Evolutionary conservation across 2,113 vertebrate genomes (phyloP).

Genomic region (Theropithecus gelada): DNA sequence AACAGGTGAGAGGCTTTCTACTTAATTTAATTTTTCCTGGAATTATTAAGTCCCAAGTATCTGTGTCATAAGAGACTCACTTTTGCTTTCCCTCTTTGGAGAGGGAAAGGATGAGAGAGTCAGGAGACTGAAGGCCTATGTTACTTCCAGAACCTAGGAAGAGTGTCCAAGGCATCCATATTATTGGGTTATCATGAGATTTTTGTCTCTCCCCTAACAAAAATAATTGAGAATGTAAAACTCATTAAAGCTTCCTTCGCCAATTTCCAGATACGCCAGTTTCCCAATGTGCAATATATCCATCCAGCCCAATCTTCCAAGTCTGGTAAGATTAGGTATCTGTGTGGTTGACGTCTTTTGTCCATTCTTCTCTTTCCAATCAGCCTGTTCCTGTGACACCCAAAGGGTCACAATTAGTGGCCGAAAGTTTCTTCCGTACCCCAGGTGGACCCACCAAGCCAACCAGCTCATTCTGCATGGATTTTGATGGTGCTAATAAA

Average conservation of each 20-base stretch:
- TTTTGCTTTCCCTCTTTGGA: neutral
- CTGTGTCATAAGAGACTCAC: neutral
- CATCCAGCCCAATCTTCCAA: neutral
- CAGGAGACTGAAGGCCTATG: neutral
- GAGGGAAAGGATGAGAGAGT: neutral
- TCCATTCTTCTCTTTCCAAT: constrained; percentile 37
- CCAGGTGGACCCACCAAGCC: constrained; percentile 84
- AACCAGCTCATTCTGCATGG: constrained; percentile 71
- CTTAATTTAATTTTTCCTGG: neutral
- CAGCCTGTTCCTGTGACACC: constrained; percentile 89
- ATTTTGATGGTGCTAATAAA: constrained; percentile 72
- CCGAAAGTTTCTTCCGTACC: constrained; percentile 92
- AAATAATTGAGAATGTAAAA: neutral
- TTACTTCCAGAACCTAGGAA: neutral
- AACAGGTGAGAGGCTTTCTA: constrained; percentile 82
- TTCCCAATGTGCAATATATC: neutral
- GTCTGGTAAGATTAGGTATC: neutral
- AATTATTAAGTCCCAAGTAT: neutral
- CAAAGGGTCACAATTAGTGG: constrained; percentile 84
- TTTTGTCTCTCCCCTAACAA: neutral
- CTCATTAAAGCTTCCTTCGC: neutral
- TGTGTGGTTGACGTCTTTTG: neutral
- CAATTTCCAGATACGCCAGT: neutral
- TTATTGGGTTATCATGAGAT: neutral
- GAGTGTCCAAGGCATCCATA: neutral